A percentile compares a stretch with the other conserved stretches of the same genome.
phyloP scores from a whole-genome alignment of 1,140 invertebrate species.

The Artemia franciscana region DNA sequence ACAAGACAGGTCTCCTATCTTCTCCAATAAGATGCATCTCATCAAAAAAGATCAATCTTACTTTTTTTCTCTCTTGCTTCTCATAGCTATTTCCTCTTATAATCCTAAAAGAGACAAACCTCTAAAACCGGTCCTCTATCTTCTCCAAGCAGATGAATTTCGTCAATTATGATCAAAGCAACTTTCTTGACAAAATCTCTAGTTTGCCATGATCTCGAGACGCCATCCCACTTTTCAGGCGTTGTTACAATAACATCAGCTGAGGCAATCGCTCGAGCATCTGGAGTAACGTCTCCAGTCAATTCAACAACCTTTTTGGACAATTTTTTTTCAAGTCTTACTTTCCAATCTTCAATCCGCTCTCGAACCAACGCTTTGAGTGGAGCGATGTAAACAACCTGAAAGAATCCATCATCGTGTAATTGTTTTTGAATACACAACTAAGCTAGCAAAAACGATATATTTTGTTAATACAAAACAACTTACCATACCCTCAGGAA shows the following conservation, averaged over 20 bases:
- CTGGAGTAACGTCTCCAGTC: constrained; percentile 86
- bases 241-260: constrained; percentile 92
- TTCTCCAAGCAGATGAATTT: constrained; percentile 88
- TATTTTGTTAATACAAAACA: too few relatives aligned
- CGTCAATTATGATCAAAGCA: constrained; percentile 84
- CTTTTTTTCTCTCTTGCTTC: constrained; percentile 19
- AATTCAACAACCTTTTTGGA: constrained; percentile 78
- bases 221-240: constrained; percentile 98
- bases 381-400: constrained; percentile 94
- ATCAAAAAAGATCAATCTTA: too few relatives aligned
- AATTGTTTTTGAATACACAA: too few relatives aligned
- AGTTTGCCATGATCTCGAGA: constrained; percentile 90
- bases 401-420: too few relatives aligned
- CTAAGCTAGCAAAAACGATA: too few relatives aligned
- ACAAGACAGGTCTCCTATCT: too few relatives aligned
- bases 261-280: constrained; percentile 52
- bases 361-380: constrained; percentile 92
- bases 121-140: constrained; percentile 63
- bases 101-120: constrained; percentile 38
- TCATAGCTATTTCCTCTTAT: not conserved
- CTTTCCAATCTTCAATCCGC: constrained; percentile 84
- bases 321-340: constrained; percentile 52
- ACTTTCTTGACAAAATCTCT: constrained; percentile 81
- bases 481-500: too few relatives aligned
- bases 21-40: too few relatives aligned